These are phyloP conservation scores for Phanerotoma sp. DNA, from an alignment of 2,888 invertebrate genomes.

Conservation along the genomic window DNA sequence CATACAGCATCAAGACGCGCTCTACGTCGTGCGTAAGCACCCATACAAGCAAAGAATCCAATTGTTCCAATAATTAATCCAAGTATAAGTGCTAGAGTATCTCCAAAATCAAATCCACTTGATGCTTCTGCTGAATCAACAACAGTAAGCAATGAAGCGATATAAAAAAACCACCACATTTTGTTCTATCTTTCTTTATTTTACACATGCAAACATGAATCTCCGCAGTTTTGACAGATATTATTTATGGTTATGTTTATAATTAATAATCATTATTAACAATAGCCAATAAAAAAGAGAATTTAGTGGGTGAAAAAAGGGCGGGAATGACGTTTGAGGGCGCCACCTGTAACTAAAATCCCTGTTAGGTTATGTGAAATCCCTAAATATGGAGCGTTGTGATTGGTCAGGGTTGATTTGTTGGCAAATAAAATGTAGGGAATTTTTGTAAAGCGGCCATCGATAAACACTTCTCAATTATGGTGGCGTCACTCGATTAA, in stretches of 20 bases:
- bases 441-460: slow-evolving; percentile 7
- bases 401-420: slow-evolving; percentile 26
- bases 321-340: neutral
- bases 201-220: neutral
- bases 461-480: slow-evolving; percentile 28
- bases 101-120: slow-evolving; percentile 67
- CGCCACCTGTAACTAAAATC: slow-evolving; percentile 10
- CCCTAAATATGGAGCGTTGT: slow-evolving; percentile 3
- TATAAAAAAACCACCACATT: slow-evolving; percentile 38
- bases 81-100: slow-evolving; percentile 67
- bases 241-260: neutral
- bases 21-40: slow-evolving; percentile 68
- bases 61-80: slow-evolving; percentile 64
- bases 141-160: slow-evolving; percentile 34
- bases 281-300: neutral
- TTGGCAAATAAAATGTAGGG: neutral
- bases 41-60: slow-evolving; percentile 69
- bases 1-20: slow-evolving; percentile 54
- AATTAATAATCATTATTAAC: neutral
- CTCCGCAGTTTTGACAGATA: neutral
- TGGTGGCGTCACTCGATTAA: slow-evolving; percentile 41
- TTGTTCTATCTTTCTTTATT: neutral
- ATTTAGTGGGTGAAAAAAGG: neutral
- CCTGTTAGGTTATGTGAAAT: slow-evolving; percentile 1
- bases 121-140: slow-evolving; percentile 54